A percentile compares a stretch with the other conserved stretches of the same genome.
Evolutionary conservation across 2,888 invertebrate genomes (phyloP).

Genomic region (Clitarchus hookeri): DNA sequence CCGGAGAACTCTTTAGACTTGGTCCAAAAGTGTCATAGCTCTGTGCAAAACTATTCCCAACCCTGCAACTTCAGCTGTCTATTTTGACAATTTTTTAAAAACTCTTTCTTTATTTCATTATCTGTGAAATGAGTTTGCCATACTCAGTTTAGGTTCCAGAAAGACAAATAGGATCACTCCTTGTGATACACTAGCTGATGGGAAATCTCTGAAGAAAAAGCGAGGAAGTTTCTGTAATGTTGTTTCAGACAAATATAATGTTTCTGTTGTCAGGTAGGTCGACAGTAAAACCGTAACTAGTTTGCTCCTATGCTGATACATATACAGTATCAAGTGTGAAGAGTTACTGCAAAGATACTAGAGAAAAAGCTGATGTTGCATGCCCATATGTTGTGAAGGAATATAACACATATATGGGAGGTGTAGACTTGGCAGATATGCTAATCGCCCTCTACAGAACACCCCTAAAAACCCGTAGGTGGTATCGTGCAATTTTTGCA

Average conservation of each 20-base stretch:
- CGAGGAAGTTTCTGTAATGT: not conserved
- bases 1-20: not conserved
- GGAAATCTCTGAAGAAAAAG: not conserved
- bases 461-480: not conserved
- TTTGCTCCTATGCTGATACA: not conserved
- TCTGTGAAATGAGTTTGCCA: not conserved
- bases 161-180: not conserved
- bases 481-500: no score
- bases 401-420: not conserved
- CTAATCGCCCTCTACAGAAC: not conserved
- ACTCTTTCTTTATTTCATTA: not conserved
- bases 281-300: not conserved
- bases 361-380: not conserved
- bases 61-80: not conserved
- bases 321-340: not conserved
- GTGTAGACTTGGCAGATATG: not conserved
- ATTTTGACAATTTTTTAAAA: not conserved
- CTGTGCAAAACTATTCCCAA: not conserved
- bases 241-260: not conserved
- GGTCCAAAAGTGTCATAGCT: not conserved
- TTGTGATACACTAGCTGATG: not conserved
- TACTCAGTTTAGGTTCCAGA: not conserved
- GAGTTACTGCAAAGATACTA: not conserved
- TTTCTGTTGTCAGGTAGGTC: not conserved
- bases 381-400: not conserved